Percentiles rank a stretch among this genome's conserved stretches.
Conservation (phyloP, 2,888 invertebrate species). For the Omphaloscelis lunosa region DNA sequence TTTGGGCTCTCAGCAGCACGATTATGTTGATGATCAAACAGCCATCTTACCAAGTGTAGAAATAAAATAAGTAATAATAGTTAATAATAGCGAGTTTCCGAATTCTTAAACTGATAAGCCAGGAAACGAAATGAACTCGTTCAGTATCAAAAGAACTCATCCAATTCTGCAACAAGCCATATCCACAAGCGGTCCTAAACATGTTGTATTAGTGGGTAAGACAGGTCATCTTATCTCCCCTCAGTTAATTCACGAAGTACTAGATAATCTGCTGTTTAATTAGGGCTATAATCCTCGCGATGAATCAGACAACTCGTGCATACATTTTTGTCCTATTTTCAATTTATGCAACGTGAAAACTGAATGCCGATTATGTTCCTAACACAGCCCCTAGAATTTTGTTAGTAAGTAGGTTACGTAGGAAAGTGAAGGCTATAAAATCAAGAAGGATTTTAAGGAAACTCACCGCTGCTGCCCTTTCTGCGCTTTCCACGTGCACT, state of each 20-base stretch:
- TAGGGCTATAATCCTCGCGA: constrained; percentile 14
- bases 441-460: constrained; percentile 39
- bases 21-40: neutral
- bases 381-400: too few species aligned
- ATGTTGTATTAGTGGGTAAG: constrained; percentile 6
- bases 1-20: neutral
- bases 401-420: too few species aligned
- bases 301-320: neutral
- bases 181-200: neutral
- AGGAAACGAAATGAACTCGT: neutral
- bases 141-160: neutral
- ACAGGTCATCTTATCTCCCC: constrained; percentile 27
- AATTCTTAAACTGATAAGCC: neutral
- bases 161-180: neutral
- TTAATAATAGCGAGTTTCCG: neutral
- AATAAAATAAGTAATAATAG: neutral
- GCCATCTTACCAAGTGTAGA: neutral
- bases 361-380: too few species aligned
- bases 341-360: neutral
- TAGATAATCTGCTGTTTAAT: constrained; percentile 31
- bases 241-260: constrained; percentile 14
- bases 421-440: too few species aligned
- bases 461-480: constrained; percentile 93
- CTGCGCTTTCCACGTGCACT: constrained; percentile 94
- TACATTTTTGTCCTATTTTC: constrained; percentile 1